Evolutionary conservation across 2,888 invertebrate genomes (phyloP), one percentile per base, ranked within the genome.

Genomic region (Cantharis lateralis): DNA sequence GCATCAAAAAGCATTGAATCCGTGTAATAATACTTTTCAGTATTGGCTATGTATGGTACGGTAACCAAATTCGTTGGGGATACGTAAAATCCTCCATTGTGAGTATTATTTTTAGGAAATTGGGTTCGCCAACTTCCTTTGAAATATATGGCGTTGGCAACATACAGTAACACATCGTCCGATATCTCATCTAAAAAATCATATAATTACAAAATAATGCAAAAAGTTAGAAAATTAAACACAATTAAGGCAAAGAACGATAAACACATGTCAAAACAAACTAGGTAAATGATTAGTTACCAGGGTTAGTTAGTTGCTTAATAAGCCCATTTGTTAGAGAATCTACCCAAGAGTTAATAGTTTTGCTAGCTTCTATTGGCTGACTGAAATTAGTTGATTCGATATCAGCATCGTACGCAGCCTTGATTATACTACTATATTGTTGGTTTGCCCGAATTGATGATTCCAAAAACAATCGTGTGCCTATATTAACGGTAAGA

Each of bases 311-410:
- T 70, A 95, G 86, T 82, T 93, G 90, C 10, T 90, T 89, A 48
- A 98, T 94, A 82, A 92, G 93, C 11, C 94, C 93, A 10, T 92
- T 89, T 0, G 98, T 98, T 10, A 93, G 88, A 76, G 93, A 91
- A 26, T 91, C 90, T 1, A 96, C 94, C 96, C 97, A 98, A 0
- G 88, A 83, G 84, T 98, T 98, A 77, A 98, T 95, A 9, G 88
- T 86, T 7, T 88, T 84, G 0, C 92, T 91, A 0, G 94, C 90
- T 3, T 86, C 86, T 0, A 92, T 84, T n/a, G 92, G 86, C 11
- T 88, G 85, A 2, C 82, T 76, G 83, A 96, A 95, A 88, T 95
- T 91, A 0, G 93, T 87, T 1, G 88, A 88, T 71, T 91, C 90
- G 9, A 95, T 88, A 16, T 93, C 91, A 2, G 94, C 92, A 75